Evolutionary conservation across 1,140 invertebrate species (phyloP), one percentile per base, ranked within the genome.

Genomic region (Chironomus striatipennis): DNA sequence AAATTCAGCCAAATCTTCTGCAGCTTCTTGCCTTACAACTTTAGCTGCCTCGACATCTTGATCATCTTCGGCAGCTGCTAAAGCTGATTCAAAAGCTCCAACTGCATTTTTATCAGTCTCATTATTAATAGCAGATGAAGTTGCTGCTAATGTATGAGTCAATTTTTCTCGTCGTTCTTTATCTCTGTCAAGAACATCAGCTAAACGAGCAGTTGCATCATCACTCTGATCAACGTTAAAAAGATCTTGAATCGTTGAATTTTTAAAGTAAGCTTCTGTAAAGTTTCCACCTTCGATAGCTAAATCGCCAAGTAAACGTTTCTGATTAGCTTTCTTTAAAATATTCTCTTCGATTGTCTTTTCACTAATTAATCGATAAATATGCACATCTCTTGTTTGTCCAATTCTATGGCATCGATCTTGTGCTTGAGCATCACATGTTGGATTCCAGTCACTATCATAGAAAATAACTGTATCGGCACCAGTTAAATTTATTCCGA

Each of bases 401-500:
- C 98, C 98, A 80, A 99, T 99, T 78, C 98, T 89, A 85, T 99
- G 97, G 85, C 97, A 98, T 77, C 97, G 87, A 85, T 99, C 98
- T 84, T 99, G 97, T 74, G 98, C 97, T 84, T 97, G 98, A 70
- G 97, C 97, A 88, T 99, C 97, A 97, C 99, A 99, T 0, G 97
- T 99, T 67, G 98, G 97, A 89, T 99, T 99, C 98, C 98, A 99
- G 85, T 99, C 98, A 76, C 95, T 98, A 85, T 99, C 98, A 84
- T 99, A 99, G 85, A 99, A 99, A 81, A 99, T 94, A 67, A 99
- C 98, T 77, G 97, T 98, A 85, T 99, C 98, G 42, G 98, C 98
- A 74, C 98, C 98, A 9, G 97, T 99, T 74, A 99, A 86, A 88
- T 99, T 99, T 15, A 99, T 93, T 75, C 98, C 98, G 73, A 99